Evolutionary conservation across 2,888 invertebrate genomes (phyloP).

Genomic region (Polydrusus cervinus): DNA sequence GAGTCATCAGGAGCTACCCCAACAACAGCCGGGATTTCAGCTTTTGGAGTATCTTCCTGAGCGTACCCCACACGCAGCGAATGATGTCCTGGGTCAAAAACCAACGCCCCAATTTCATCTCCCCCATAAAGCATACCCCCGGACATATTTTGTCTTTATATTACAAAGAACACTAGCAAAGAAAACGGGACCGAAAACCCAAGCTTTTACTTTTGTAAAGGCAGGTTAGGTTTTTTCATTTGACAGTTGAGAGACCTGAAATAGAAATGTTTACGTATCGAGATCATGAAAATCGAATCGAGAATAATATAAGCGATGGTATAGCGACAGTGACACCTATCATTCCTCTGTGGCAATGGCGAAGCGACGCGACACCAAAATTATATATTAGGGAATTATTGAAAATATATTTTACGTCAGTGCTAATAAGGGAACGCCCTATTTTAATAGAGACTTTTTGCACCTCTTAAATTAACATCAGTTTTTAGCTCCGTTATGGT

Average conservation of each 20-base stretch:
- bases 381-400: too few relatives aligned
- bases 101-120: slow-evolving; percentile 98
- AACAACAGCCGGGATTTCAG: slow-evolving; percentile 95
- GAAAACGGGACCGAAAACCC: background rate
- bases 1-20: slow-evolving; percentile 85
- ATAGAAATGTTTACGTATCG: background rate
- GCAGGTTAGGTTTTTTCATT: background rate
- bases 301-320: too few relatives aligned
- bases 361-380: too few relatives aligned
- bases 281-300: background rate
- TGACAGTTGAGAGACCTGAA: background rate
- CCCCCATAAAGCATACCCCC: slow-evolving; percentile 92
- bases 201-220: background rate
- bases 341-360: too few relatives aligned
- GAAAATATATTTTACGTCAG: too few relatives aligned
- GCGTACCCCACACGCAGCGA: slow-evolving; percentile 94
- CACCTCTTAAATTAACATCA: too few relatives aligned
- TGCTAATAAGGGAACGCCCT: too few relatives aligned
- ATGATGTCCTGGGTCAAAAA: slow-evolving; percentile 96
- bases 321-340: too few relatives aligned
- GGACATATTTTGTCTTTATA: slow-evolving; percentile 64
- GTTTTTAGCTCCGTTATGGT: too few relatives aligned
- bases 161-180: background rate
- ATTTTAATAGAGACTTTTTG: too few relatives aligned
- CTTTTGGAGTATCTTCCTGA: slow-evolving; percentile 99